Evolutionary conservation across 2,888 invertebrate genomes (phyloP), one percentile per base, ranked within the genome.

Genomic region (Melanotus villosus): DNA sequence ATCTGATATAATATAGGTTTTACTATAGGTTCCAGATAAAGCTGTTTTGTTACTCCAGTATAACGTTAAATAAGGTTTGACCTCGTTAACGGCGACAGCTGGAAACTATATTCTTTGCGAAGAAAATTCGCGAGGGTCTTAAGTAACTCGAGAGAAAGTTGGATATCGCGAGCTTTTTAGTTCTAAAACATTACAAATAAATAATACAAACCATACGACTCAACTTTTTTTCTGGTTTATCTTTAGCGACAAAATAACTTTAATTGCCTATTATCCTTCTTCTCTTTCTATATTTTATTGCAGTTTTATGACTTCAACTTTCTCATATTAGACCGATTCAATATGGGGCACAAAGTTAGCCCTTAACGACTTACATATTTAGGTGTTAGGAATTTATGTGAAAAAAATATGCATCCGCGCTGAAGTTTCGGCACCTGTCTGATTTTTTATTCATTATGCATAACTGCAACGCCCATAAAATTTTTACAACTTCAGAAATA

Each of bases 1-100:
- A 47, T 47, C 47, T 47, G 47, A 47, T 47, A 47, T 47, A 47
- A 47, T 47, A 47, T 47, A 47, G 47, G 21, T 47, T 47, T 47
- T 47, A 47, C 47, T 23, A 47, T 47, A 19, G 18, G 47, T 23
- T 47, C 23, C 4, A 12, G 47, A 47, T 47, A 47, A 23, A 3
- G 26, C 23, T 47, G 4, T 23, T 45, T 47, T 47, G 23, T 47
- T 23, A 23, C 47, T 4, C 23, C 26, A 5, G 19, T 23, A 47
- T n/a, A 47, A 23, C 18, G 23, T 47, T 47, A 47, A 47, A 47
- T 47, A 47, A 47, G 47, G 47, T 47, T 47, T 47, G 47, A 21
- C 47, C 47, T n/a, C 47, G 47, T 47, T 26, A 26, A 47, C 26
- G 18, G n/a, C 47, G 47, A 47, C 23, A 47, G 21, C 47, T 47